phyloP scores from a whole-genome alignment of 2,113 vertebrate species.

The Nerophis lumbriciformis region DNA sequence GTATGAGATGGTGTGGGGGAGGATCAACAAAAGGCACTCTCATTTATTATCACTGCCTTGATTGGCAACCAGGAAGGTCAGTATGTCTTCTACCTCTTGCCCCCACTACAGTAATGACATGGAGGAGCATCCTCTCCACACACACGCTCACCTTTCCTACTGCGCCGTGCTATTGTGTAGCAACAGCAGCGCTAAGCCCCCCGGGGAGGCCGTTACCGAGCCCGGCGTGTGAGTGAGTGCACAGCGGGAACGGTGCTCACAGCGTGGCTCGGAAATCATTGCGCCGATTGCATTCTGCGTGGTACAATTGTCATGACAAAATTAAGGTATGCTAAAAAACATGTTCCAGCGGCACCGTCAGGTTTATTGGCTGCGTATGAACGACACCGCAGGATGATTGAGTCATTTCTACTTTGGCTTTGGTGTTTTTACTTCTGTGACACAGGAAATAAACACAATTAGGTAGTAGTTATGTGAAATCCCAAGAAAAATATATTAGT shows the following conservation, averaged over 20 bases:
- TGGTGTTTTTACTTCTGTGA: too few species aligned
- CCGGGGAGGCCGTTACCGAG: not conserved
- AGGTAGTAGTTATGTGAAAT: too few species aligned
- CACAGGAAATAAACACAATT: too few species aligned
- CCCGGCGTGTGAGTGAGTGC: not conserved
- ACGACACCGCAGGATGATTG: too few species aligned
- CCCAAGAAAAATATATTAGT: too few species aligned
- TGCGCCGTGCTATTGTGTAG: not conserved
- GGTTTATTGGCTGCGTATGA: too few species aligned
- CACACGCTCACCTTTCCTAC: constrained; percentile 1
- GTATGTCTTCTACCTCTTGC: constrained; percentile 1
- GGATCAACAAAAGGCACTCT: constrained; percentile 50
- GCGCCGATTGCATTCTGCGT: too few species aligned
- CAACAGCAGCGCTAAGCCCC: not conserved
- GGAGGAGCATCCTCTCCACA: constrained; percentile 17
- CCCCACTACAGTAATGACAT: constrained; percentile 31
- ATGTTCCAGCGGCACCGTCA: too few species aligned
- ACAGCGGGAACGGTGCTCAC: not conserved
- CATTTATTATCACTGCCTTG: constrained; percentile 53
- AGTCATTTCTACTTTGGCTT: too few species aligned
- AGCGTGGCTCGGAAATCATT: too few species aligned
- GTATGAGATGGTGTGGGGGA: constrained; percentile 25
- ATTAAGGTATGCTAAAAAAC: too few species aligned
- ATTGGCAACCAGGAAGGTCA: constrained; percentile 52
- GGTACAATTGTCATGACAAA: too few species aligned